phyloP scores from a whole-genome alignment of 2,888 invertebrate species.

The Stegophylla sp. region DNA sequence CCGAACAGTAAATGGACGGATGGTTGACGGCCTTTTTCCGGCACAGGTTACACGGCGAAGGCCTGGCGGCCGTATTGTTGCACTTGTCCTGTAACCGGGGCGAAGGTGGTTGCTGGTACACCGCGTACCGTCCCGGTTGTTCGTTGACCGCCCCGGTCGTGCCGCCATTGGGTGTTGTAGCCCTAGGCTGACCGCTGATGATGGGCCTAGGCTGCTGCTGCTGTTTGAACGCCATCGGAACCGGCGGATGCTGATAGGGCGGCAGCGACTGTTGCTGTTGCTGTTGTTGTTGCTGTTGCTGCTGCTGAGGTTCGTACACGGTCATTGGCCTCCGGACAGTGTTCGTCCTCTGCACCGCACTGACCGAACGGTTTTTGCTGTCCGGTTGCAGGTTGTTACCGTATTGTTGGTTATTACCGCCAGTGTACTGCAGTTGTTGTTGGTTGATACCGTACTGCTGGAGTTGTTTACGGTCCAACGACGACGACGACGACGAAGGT shows the following conservation, averaged over 20 bases:
- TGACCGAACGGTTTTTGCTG: conserved; percentile 31
- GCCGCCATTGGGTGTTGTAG: conserved; percentile 36
- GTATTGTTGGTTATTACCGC: conserved; percentile 57
- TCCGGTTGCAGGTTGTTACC: background rate
- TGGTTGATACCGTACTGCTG: conserved; percentile 61
- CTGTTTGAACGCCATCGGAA: conserved; percentile 62
- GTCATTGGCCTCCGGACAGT: conserved; percentile 44
- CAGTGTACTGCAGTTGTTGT: conserved; percentile 60
- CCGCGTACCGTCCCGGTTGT: conserved; percentile 16
- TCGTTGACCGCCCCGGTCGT: conserved; percentile 64
- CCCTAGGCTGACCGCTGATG: conserved; percentile 58
- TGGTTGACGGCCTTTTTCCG: conserved; percentile 81
- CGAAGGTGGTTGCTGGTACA: conserved; percentile 73
- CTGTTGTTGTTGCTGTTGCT: conserved; percentile 62
- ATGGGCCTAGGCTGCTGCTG: conserved; percentile 43
- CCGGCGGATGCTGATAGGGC: conserved; percentile 64
- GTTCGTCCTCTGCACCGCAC: conserved; percentile 19
- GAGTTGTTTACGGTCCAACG: conserved; percentile 52
- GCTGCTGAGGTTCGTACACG: conserved; percentile 45
- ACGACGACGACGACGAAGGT: conserved; percentile 38
- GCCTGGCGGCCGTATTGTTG: conserved; percentile 67
- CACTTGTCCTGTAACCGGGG: conserved; percentile 62
- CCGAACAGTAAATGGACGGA: conserved; percentile 83
- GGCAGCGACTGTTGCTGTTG: conserved; percentile 48
- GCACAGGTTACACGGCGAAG: conserved; percentile 83